Conservation (phyloP, 1,140 invertebrate species). For the Aphis craccivora region DNA sequence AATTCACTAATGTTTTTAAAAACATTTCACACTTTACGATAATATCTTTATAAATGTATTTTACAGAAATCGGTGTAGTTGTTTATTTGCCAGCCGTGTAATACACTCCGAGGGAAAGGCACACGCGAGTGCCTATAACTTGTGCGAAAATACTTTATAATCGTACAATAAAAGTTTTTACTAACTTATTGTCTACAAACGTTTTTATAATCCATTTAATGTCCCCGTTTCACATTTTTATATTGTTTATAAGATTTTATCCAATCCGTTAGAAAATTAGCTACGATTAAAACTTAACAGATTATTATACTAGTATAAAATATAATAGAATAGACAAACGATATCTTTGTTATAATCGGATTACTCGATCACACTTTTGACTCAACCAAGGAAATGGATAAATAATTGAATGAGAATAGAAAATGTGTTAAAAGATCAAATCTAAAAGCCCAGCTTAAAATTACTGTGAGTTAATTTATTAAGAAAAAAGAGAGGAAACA, state of each 20-base stretch:
- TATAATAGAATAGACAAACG: background rate
- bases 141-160: background rate
- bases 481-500: background rate
- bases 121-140: background rate
- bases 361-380: background rate
- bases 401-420: background rate
- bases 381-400: background rate
- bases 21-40: background rate
- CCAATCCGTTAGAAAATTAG: background rate
- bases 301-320: background rate
- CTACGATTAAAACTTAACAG: background rate
- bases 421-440: background rate
- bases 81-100: background rate
- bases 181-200: background rate
- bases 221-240: background rate
- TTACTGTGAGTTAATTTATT: background rate
- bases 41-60: constrained; percentile 27
- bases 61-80: background rate
- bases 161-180: constrained; percentile 34
- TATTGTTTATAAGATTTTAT: background rate
- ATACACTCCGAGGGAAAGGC: background rate
- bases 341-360: background rate
- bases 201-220: constrained; percentile 17
- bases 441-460: background rate
- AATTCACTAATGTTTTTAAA: background rate